Conservation (phyloP, 2,113 vertebrate genomes). For the Lates calcarifer region DNA sequence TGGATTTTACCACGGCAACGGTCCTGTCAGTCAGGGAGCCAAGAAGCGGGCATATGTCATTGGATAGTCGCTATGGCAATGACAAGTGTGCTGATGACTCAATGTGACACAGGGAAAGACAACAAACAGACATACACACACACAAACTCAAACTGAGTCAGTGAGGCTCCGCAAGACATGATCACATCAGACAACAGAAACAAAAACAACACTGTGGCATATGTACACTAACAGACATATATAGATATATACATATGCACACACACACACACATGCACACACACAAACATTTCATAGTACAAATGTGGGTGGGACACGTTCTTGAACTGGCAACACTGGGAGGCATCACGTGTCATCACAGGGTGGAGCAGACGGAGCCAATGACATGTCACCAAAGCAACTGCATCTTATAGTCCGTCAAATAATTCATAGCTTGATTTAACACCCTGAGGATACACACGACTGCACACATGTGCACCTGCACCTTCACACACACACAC, state of each 20-base stretch:
- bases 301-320: neutral
- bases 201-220: conserved; percentile 46
- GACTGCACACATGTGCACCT: conserved; percentile 23
- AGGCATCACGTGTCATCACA: conserved; percentile 29
- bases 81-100: conserved; percentile 68
- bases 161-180: conserved; percentile 25
- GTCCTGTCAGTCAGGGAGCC: conserved; percentile 67
- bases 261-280: conserved; percentile 27
- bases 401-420: conserved; percentile 1
- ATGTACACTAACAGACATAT: conserved; percentile 17
- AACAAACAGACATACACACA: conserved; percentile 64
- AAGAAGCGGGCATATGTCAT: conserved; percentile 73
- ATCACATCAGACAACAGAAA: conserved; percentile 50
- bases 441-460: conserved; percentile 14
- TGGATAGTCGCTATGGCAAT: conserved; percentile 58
- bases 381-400: neutral
- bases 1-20: conserved; percentile 62
- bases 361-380: conserved; percentile 16
- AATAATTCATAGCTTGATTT: conserved; percentile 22
- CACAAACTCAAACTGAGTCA: conserved; percentile 52
- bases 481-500: neutral
- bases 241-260: no score
- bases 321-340: neutral
- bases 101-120: conserved; percentile 71
- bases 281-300: neutral